phyloP scores from a whole-genome alignment of 2,113 vertebrate species.

The Bucco capensis region DNA sequence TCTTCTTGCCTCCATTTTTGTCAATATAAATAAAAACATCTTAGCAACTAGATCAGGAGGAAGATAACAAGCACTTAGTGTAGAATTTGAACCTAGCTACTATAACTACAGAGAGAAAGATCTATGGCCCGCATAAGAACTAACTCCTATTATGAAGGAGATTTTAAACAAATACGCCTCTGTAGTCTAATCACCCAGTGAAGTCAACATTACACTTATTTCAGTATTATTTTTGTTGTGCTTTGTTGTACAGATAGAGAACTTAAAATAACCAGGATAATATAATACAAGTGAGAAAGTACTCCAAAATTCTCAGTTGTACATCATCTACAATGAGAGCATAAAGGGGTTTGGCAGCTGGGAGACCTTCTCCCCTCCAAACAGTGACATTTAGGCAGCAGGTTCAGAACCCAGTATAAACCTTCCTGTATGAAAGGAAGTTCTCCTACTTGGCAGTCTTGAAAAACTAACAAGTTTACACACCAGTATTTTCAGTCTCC shows the following conservation, averaged over 20 bases:
- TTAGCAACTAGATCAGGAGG: no score
- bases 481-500: not conserved
- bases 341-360: not conserved
- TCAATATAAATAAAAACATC: no score
- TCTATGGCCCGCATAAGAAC: constrained; percentile 1
- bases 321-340: not conserved
- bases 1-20: not conserved
- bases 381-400: not conserved
- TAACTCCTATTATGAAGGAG: not conserved
- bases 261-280: not conserved
- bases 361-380: not conserved
- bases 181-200: not conserved
- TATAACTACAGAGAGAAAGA: not conserved
- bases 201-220: not conserved
- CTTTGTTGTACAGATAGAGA: not conserved
- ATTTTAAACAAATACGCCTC: constrained; percentile 12
- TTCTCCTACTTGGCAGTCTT: not conserved
- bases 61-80: not conserved
- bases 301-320: not conserved
- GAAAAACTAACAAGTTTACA: not conserved
- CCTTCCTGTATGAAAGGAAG: fast-evolving
- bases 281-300: not conserved
- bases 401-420: not conserved
- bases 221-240: not conserved
- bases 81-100: not conserved